Evolutionary conservation across 2,888 invertebrate genomes (phyloP).

Genomic region (Lysandra bellargus): DNA sequence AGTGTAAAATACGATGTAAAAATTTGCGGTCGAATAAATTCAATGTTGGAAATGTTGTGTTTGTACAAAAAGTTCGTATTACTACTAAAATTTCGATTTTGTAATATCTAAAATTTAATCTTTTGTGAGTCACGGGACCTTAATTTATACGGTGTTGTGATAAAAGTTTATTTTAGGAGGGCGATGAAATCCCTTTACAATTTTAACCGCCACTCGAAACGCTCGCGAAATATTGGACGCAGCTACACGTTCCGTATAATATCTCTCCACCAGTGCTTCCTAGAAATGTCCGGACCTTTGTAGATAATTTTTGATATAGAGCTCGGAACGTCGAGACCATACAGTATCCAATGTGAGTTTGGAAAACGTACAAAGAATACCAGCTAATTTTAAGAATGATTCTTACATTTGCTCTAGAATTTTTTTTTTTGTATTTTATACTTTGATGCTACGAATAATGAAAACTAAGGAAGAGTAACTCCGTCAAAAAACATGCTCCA

Average conservation of each 20-base stretch:
- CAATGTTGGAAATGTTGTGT: not conserved
- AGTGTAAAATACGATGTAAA: not conserved
- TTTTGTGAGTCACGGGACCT: not conserved
- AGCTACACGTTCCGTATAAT: not conserved
- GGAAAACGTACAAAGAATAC: constrained; percentile 21
- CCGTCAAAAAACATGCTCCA: too few relatives aligned
- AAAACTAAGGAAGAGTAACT: too few relatives aligned
- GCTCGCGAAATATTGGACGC: constrained; percentile 7
- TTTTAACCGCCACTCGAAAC: not conserved
- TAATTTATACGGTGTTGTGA: not conserved
- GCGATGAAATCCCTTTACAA: not conserved
- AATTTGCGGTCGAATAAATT: constrained; percentile 1
- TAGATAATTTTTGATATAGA: constrained; percentile 27
- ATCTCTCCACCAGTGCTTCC: constrained; percentile 1
- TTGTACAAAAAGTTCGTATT: not conserved
- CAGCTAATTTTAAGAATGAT: constrained; percentile 11
- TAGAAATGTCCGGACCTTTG: constrained; percentile 26
- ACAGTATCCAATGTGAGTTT: constrained; percentile 25
- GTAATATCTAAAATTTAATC: not conserved
- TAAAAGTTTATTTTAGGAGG: constrained; percentile 1
- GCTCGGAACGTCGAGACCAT: constrained; percentile 25
- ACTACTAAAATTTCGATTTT: not conserved
- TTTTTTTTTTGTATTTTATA: not conserved
- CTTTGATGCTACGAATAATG: too few relatives aligned
- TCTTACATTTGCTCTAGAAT: not conserved